Evolutionary conservation across 1,140 invertebrate species (phyloP), one percentile per base, ranked within the genome.

Genomic region (Protaetia brevitarsis): DNA sequence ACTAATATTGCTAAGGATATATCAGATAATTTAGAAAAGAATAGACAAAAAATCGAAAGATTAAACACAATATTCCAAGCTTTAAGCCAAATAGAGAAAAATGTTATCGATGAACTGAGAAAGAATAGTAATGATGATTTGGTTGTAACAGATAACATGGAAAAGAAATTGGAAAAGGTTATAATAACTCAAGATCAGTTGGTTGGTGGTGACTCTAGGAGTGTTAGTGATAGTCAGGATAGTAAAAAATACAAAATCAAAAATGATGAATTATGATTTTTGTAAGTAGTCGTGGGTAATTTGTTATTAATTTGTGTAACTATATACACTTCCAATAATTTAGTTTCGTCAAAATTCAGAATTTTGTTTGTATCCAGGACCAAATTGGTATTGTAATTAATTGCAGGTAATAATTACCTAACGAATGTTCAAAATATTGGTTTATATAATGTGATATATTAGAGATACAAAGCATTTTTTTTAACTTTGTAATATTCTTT

Each of bases 231-330:
- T 56, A 31, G 26, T 57, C 34, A 67, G 51, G 57, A 30, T 41
- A 56, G 31, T 16, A 65, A 61, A 66, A 59, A 30, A 61, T 65
- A 65, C 58, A 31, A 10, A 1, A 23, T 16, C 4, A 62, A 62
- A 62, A 62, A 62, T n/a, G 71, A 73, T 59, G 71, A 73, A 67
- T 73, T 73, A 65, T 71, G 69, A 71, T 73, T 68, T 31, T 65
- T 30, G n/a, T 62, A 62, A 62, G 8, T 62, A 28, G 26, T 51
- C 19, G 29, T 7, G 37, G 7, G 5, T 10, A 62, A 36, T 62
- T 62, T 62, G 16, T 34, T 7, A 3, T 34, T 21, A 19, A n/a
- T n/a, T n/a, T 36, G 19, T 6, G 37, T 41, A 41, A 6, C 8
- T 51, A 23, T 51, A 51, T n/a, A n/a, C n/a, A n/a, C 41, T 51